Base-by-base conservation (phyloP, 2,113 vertebrate species). In the Setophaga coronata region DNA sequence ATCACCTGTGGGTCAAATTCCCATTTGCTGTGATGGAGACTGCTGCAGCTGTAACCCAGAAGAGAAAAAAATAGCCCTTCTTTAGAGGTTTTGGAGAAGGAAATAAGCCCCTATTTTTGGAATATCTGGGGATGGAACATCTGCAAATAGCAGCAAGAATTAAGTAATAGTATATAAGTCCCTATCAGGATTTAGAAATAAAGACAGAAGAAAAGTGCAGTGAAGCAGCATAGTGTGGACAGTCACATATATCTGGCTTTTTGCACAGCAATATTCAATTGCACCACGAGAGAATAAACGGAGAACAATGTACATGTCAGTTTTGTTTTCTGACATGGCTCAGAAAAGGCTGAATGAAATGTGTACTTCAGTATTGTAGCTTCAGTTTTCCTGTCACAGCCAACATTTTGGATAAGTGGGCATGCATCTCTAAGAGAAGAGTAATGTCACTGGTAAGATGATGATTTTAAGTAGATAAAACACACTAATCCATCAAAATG, bases 371-470 rank as follows among this genome's bases (percentile, higher is more conserved):
- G 47, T 93, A 66, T 73, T 90, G 66, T 47, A 78, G 60, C 67
- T 93, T 94, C 67, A 90, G 76, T 94, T 95, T 90, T 90, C 82
- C 67, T 48, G 51, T 92, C 90, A 90, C 79, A 92, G 82, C 81
- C 67, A 93, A 64, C 47, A 67, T 58, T 15, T 51, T 81, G 66
- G 73, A 45, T 96, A 87, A 91, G 79, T 95, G 87, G 74, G 54
- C 62, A 65, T 65, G 64, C 31, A 42, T 40, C 86, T 95, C 31
- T 89, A 56, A 91, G 82, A 85, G 82, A 86, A 95, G 54, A 90
- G 62, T 82, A 92, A 42, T 89, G 78, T 62, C 33, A 72, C 50
- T 76, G 24, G 28, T 84, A 60, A 82, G 51, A 42, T 69, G 26
- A 56, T 60, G 18, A 47, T 51, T 73, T 95, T 57, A 79, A 80